These are phyloP conservation scores for Arothron firmamentum DNA, from an alignment of 2,113 vertebrate species.

Conservation along the genomic window DNA sequence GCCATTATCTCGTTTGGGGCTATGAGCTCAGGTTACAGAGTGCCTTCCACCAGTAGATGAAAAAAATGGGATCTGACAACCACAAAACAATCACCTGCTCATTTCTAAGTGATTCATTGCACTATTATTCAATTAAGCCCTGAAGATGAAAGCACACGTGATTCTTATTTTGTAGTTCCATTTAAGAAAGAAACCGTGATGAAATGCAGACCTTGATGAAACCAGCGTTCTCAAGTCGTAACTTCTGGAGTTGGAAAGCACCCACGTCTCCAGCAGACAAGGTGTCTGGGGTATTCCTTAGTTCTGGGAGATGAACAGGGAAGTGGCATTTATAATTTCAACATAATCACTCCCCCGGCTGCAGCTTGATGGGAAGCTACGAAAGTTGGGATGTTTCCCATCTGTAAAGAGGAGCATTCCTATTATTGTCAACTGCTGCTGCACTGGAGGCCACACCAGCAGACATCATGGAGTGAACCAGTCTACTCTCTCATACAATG, in stretches of 20 bases:
- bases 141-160: neutral
- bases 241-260: constrained; percentile 27
- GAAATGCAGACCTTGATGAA: neutral
- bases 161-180: constrained; percentile 4
- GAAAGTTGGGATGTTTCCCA: constrained; percentile 5
- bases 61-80: neutral
- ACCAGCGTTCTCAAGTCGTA: constrained; percentile 13
- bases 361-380: constrained; percentile 4
- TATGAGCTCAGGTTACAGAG: constrained; percentile 6
- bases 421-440: neutral
- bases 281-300: constrained; percentile 31
- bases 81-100: neutral
- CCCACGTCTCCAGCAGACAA: constrained; percentile 15
- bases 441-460: neutral
- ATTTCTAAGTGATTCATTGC: neutral
- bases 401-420: neutral
- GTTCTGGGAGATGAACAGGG: constrained; percentile 19
- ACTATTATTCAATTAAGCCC: constrained; percentile 1
- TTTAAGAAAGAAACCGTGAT: neutral
- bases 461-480: neutral
- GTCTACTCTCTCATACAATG: no score
- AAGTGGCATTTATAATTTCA: constrained; percentile 29
- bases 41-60: constrained; percentile 1
- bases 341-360: constrained; percentile 35
- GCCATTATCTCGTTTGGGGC: constrained; percentile 22